A percentile compares a stretch with the other conserved stretches of the same genome.
Evolutionary conservation across 2,113 vertebrate genomes (phyloP).

Genomic region (Phylloscopus trochiloides): DNA sequence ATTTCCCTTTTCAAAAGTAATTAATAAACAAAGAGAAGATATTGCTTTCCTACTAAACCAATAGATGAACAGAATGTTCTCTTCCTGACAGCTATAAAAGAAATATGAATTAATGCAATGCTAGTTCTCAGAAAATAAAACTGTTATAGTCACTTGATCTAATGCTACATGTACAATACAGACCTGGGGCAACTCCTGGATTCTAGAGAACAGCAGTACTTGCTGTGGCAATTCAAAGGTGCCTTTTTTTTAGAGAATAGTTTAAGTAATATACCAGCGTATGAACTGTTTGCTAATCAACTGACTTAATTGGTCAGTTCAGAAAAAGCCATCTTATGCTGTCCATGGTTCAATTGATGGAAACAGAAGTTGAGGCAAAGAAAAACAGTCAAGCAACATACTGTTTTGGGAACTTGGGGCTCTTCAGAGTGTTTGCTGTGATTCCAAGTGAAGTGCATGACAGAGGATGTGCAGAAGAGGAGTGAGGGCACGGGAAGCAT

Average conservation of each 20-base stretch:
- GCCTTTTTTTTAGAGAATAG: not conserved
- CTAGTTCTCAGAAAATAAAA: not conserved
- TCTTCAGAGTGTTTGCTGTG: not conserved
- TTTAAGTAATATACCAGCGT: not conserved
- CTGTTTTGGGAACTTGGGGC: not conserved
- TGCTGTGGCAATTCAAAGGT: not conserved
- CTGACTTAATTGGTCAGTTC: not conserved
- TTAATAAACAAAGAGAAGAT: constrained; percentile 10
- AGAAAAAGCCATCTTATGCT: not conserved
- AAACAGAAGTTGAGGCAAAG: not conserved
- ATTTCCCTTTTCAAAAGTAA: not conserved
- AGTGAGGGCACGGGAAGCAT: not conserved
- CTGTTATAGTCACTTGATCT: not conserved
- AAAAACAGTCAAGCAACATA: not conserved
- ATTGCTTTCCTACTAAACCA: not conserved
- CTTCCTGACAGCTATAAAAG: not conserved
- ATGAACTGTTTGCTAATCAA: not conserved
- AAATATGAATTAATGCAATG: not conserved
- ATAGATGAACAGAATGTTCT: not conserved
- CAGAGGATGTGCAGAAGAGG: not conserved
- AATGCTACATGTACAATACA: not conserved
- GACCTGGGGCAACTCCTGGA: not conserved
- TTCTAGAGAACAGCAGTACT: not conserved
- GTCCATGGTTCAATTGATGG: not conserved
- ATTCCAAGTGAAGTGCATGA: not conserved